phyloP scores from a whole-genome alignment of 2,797 vertebrate genomes.

The Spondyliosoma cantharus region DNA sequence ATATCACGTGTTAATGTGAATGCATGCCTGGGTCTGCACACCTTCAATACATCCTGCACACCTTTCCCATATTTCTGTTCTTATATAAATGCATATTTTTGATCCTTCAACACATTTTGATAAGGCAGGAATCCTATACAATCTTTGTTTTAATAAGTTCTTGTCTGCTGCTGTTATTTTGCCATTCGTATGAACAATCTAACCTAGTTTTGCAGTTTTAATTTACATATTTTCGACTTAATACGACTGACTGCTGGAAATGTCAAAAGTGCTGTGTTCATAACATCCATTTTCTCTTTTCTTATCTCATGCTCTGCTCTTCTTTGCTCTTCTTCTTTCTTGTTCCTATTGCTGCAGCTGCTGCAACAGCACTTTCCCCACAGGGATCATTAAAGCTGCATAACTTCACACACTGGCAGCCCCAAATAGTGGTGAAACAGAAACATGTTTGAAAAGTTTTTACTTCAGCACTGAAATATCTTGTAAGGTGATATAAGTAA shows the following conservation, averaged over 20 bases:
- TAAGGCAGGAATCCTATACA: not conserved
- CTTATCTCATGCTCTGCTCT: slow-evolving; percentile 49
- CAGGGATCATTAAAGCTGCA: slow-evolving; percentile 73
- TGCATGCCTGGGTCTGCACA: not conserved
- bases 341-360: slow-evolving; percentile 42
- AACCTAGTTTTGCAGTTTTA: slow-evolving; percentile 46
- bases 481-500: slow-evolving; percentile 32
- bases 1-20: not conserved
- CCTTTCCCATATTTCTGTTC: not conserved
- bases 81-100: not conserved
- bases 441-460: slow-evolving; percentile 59
- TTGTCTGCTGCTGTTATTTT: slow-evolving; percentile 33
- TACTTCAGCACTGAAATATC: slow-evolving; percentile 31
- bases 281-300: slow-evolving; percentile 60
- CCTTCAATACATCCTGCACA: not conserved
- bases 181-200: slow-evolving; percentile 19
- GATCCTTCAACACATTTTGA: not conserved
- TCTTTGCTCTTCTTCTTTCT: slow-evolving; percentile 44
- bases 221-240: slow-evolving; percentile 58
- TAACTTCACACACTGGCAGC: slow-evolving; percentile 58
- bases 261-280: slow-evolving; percentile 62
- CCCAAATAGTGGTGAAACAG: slow-evolving; percentile 50
- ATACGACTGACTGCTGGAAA: slow-evolving; percentile 49
- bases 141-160: slow-evolving; percentile 20
- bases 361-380: slow-evolving; percentile 61